Percentiles rank a stretch among this genome's conserved stretches.
Evolutionary conservation across 2,888 invertebrate genomes (phyloP).

Genomic region (Rhopalosiphum nymphaeae): DNA sequence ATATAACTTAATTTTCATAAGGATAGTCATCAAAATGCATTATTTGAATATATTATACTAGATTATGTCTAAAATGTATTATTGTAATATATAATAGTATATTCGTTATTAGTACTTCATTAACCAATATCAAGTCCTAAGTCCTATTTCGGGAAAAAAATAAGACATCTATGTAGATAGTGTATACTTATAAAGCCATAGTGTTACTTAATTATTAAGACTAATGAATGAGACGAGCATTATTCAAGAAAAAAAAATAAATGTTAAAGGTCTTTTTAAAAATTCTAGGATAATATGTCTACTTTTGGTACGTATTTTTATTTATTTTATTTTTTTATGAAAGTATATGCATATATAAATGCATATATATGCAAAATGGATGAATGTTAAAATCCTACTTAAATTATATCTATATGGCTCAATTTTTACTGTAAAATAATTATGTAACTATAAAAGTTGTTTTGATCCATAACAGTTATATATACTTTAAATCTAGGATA

Average conservation of each 20-base stretch:
- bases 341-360: not conserved
- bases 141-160: not conserved
- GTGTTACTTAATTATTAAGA: not conserved
- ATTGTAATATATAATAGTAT: not conserved
- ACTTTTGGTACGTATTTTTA: not conserved
- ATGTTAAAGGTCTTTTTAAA: not conserved
- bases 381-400: not conserved
- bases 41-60: not conserved
- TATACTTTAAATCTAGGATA: not conserved
- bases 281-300: not conserved
- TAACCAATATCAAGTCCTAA: not conserved
- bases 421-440: not conserved
- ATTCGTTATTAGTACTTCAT: not conserved
- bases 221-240: not conserved
- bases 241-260: not conserved
- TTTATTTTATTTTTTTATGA: not conserved
- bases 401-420: not conserved
- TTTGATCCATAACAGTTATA: not conserved
- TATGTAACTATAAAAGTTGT: not conserved
- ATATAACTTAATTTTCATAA: not conserved
- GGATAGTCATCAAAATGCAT: not conserved
- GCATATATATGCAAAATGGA: not conserved
- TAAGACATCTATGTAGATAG: not conserved
- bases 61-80: not conserved
- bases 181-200: not conserved